Conservation (phyloP, 2,888 invertebrate genomes). For the Neria commutata region DNA sequence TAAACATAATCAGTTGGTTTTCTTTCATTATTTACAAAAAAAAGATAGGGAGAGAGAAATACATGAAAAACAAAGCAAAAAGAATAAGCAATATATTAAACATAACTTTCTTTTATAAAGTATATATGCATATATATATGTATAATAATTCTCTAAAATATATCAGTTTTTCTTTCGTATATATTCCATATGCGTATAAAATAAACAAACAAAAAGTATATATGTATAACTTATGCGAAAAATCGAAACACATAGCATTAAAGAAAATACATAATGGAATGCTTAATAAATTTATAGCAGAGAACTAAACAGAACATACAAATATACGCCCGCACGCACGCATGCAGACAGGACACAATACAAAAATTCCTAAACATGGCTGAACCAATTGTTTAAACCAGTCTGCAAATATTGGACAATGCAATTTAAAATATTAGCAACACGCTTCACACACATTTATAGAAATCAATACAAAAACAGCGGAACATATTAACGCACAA, state of each 20-base stretch:
- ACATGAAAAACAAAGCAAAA: too few species aligned
- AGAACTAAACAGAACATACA: too few species aligned
- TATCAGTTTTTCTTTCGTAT: too few species aligned
- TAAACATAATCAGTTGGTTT: slow-evolving; percentile 34
- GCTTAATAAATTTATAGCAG: slow-evolving; percentile 7
- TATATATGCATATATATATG: slow-evolving; percentile 7
- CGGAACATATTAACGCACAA: too few species aligned
- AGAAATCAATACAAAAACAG: too few species aligned
- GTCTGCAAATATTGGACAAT: too few species aligned
- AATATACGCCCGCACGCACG: too few species aligned
- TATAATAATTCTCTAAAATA: not conserved
- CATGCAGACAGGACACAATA: too few species aligned
- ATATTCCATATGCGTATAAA: too few species aligned
- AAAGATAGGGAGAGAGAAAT: slow-evolving; percentile 21
- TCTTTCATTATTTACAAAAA: slow-evolving; percentile 30
- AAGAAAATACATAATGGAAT: slow-evolving; percentile 6
- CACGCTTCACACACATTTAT: too few species aligned
- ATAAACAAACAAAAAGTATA: not conserved
- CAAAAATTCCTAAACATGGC: slow-evolving; percentile 31
- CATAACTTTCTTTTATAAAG: slow-evolving; percentile 5
- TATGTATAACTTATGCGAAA: not conserved
- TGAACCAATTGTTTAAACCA: too few species aligned
- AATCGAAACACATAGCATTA: slow-evolving; percentile 3
- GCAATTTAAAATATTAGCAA: too few species aligned
- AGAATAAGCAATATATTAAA: slow-evolving; percentile 5